These are phyloP conservation scores for Thymelicus acteon DNA, from an alignment of 2,888 invertebrate species.

Conservation along the genomic window DNA sequence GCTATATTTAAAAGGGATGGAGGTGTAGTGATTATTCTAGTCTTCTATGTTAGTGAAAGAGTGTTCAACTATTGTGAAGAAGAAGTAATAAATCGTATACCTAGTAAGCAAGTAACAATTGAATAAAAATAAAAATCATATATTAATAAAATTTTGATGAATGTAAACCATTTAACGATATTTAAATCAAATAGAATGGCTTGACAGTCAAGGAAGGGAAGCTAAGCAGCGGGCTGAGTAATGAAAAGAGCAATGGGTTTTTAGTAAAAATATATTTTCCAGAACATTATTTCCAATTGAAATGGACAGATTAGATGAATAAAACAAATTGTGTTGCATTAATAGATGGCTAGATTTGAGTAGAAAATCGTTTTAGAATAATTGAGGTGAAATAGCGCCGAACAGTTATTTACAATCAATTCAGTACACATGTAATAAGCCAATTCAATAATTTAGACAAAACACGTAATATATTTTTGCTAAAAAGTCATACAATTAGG, in stretches of 20 bases:
- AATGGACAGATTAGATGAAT: slow-evolving; percentile 77
- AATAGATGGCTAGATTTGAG: slow-evolving; percentile 75
- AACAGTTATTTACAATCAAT: slow-evolving; percentile 51
- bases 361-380: slow-evolving; percentile 53
- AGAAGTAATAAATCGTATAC: slow-evolving; percentile 11
- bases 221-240: slow-evolving; percentile 71
- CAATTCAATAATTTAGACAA: slow-evolving; percentile 49
- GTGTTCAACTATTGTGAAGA: slow-evolving; percentile 19
- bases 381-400: slow-evolving; percentile 65
- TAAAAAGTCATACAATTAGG: slow-evolving; percentile 53
- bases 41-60: slow-evolving; percentile 26
- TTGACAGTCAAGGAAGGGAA: slow-evolving; percentile 51
- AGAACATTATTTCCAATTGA: slow-evolving; percentile 73
- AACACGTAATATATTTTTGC: slow-evolving; percentile 48
- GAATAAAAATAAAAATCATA: not conserved
- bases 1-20: slow-evolving; percentile 10
- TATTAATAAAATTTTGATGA: slow-evolving; percentile 2
- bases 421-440: slow-evolving; percentile 50
- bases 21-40: slow-evolving; percentile 29
- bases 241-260: slow-evolving; percentile 78
- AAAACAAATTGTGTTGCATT: slow-evolving; percentile 58
- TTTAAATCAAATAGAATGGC: slow-evolving; percentile 21
- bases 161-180: slow-evolving; percentile 16
- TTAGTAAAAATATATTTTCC: slow-evolving; percentile 80
- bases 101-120: slow-evolving; percentile 7